Base-by-base conservation (phyloP, 1,140 invertebrate genomes). In the Octopus sinensis region DNA sequence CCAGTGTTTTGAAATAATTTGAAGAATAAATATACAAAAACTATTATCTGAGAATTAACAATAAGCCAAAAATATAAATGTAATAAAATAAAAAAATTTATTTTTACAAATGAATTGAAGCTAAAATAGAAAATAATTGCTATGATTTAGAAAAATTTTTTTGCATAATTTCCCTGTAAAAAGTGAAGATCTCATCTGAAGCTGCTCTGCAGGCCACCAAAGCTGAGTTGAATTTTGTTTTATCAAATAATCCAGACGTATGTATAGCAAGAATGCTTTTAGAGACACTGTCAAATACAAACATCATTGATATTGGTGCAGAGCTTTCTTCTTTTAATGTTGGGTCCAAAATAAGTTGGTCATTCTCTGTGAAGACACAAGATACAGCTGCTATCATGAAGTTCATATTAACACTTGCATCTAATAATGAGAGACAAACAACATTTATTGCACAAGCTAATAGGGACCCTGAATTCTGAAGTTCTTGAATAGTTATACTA, bases 381-480 rank as follows among this genome's bases (percentile, higher is more conserved):
- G 92, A 82, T 1, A 90, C 87, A 9, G 94, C 95, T n/a, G 94
- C 95, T 84, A 96, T 93, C 54, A 94, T 92, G 88, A 93, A 95
- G 83, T 94, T 94, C 93, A 97, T 94, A 13, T 94, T 92, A 17
- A 97, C 89, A 52, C 95, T 94, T 4, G 95, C 93, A 90, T 96
- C 94, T 6, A 97, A 92, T 56, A 97, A 90, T 0, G 95, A 95
- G 52, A 97, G 89, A 89, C 95, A 96, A 0, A 93, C 92, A 75
- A 95, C 93, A 92, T 97, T 97, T n/a, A 97, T 91, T 54, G 93
- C 93, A 91, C 94, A 95, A 0, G 95, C 93, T 73, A 96, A 89
- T 92, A 96, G 95, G 82, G 95, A 95, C 83, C 96, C 95, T 88
- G 92, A 93, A 91, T 96, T 93, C 91, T 97, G 94, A 85, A 97